Conservation (phyloP, 2,797 vertebrate genomes). For the Syngnathus rostellatus region DNA sequence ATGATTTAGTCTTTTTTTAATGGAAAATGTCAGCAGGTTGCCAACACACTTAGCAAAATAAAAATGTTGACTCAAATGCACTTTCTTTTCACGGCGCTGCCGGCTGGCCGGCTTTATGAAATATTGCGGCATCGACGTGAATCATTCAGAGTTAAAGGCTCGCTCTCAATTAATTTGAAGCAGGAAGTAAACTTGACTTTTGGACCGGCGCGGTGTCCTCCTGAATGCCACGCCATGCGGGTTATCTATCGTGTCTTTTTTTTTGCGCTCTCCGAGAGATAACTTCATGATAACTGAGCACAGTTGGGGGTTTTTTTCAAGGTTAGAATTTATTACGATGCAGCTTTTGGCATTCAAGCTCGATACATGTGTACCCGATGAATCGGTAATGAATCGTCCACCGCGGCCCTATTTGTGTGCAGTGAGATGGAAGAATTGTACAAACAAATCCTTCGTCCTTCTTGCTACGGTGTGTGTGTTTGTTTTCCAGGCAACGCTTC, state of each 20-base stretch:
- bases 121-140: not conserved
- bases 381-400: not conserved
- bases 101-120: not conserved
- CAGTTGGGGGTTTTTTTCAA: too few species aligned
- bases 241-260: not conserved
- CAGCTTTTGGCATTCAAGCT: not conserved
- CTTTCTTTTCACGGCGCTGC: not conserved
- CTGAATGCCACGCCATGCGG: conserved; percentile 1
- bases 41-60: not conserved
- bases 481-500: conserved; percentile 84
- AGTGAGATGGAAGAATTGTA: not conserved
- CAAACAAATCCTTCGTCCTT: not conserved
- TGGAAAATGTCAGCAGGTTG: not conserved
- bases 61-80: not conserved
- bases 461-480: conserved; percentile 8
- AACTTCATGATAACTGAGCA: not conserved
- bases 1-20: conserved; percentile 9
- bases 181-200: not conserved
- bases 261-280: not conserved
- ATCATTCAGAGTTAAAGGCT: not conserved
- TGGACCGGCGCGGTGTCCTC: not conserved
- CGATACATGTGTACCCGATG: not conserved
- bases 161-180: conserved; percentile 2
- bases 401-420: not conserved
- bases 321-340: not conserved